These are phyloP conservation scores for Danio tinwini DNA, from an alignment of 2,797 vertebrate species.

Conservation along the genomic window DNA sequence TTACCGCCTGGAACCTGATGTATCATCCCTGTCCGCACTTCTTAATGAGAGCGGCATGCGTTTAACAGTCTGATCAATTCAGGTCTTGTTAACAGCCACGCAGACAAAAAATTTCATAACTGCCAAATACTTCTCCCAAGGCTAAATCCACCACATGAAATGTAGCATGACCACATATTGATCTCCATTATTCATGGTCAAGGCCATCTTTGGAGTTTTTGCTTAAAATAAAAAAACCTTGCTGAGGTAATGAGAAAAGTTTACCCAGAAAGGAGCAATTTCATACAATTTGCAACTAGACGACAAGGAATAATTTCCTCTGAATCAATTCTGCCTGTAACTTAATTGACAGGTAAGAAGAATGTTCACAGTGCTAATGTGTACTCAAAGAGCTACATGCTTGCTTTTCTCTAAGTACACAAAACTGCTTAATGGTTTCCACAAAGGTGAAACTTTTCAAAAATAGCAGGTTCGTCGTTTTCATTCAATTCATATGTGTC, in stretches of 20 bases:
- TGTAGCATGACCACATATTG: slow-evolving; percentile 65
- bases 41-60: slow-evolving; percentile 5
- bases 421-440: background rate
- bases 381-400: background rate
- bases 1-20: slow-evolving; percentile 25
- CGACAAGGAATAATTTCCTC: slow-evolving; percentile 1
- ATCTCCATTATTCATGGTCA: slow-evolving; percentile 59
- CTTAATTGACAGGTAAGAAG: slow-evolving; percentile 25
- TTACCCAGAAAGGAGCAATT: slow-evolving; percentile 29
- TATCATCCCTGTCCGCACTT: slow-evolving; percentile 22
- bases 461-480: background rate
- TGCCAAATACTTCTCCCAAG: slow-evolving; percentile 57
- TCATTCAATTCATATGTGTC: slow-evolving; percentile 12
- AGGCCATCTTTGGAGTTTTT: slow-evolving; percentile 52
- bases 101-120: slow-evolving; percentile 35
- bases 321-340: slow-evolving; percentile 54
- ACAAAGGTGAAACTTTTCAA: slow-evolving; percentile 6
- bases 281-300: slow-evolving; percentile 29
- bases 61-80: slow-evolving; percentile 41
- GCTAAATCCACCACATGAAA: slow-evolving; percentile 64
- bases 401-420: background rate
- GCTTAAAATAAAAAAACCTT: slow-evolving; percentile 39
- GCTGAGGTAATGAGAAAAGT: slow-evolving; percentile 60
- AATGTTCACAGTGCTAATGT: background rate
- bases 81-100: slow-evolving; percentile 43